Percentiles rank a stretch among this genome's conserved stretches.
These are phyloP conservation scores for Brachylomia viminalis DNA, from an alignment of 2,888 invertebrate species.

Conservation along the genomic window DNA sequence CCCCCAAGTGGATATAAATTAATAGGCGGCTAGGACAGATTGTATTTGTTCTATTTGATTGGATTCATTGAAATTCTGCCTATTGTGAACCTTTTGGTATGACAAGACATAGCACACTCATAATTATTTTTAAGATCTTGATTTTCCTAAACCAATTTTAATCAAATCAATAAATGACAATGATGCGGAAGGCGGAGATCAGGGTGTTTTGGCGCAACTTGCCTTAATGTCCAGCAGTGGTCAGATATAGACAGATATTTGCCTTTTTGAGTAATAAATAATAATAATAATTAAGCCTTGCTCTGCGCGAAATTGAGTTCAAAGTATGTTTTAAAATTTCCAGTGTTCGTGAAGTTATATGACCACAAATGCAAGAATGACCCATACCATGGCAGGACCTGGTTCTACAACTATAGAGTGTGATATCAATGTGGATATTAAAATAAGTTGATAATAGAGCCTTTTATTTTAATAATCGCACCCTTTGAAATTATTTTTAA, in stretches of 20 bases:
- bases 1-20: neutral
- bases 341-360: slow-evolving; percentile 84
- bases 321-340: slow-evolving; percentile 52
- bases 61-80: too few relatives aligned
- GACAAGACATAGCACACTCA: neutral
- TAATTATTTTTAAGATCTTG: neutral
- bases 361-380: slow-evolving; percentile 77
- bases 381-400: slow-evolving; percentile 78
- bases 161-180: neutral
- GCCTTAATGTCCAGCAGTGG: neutral
- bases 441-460: slow-evolving; percentile 3
- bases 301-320: neutral
- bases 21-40: neutral
- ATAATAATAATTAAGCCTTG: neutral
- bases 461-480: neutral
- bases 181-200: neutral
- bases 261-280: neutral
- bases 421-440: slow-evolving; percentile 49
- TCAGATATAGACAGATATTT: neutral
- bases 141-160: neutral
- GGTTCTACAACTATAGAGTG: slow-evolving; percentile 81
- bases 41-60: neutral
- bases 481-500: neutral
- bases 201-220: neutral
- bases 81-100: neutral